phyloP scores from a whole-genome alignment of 2,888 invertebrate species.

The Diachrysia chrysitis region DNA sequence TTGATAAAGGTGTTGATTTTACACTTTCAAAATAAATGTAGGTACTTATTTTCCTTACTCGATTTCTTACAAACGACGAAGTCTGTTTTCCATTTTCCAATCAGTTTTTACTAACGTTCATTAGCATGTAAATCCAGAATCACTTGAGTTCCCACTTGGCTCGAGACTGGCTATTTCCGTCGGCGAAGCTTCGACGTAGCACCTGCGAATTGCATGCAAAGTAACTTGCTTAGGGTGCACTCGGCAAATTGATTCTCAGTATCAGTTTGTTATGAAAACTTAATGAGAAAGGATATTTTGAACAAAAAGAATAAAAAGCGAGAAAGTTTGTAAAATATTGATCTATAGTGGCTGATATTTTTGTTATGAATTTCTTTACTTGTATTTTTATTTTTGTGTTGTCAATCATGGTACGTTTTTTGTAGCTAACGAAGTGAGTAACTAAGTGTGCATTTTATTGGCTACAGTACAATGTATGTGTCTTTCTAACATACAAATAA shows the following conservation, averaged over 20 bases:
- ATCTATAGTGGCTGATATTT: too few relatives aligned
- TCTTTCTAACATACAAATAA: too few relatives aligned
- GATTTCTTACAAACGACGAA: background rate
- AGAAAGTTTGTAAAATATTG: background rate
- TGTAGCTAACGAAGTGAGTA: too few relatives aligned
- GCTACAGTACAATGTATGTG: too few relatives aligned
- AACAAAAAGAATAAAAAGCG: background rate
- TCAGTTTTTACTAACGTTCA: background rate
- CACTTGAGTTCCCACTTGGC: background rate
- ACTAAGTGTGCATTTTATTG: too few relatives aligned
- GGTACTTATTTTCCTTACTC: background rate
- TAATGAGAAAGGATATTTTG: background rate
- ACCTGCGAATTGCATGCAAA: slow-evolving; percentile 22
- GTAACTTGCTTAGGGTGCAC: slow-evolving; percentile 1
- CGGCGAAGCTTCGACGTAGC: background rate
- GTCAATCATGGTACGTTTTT: too few relatives aligned
- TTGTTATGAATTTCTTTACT: too few relatives aligned
- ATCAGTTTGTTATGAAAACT: background rate
- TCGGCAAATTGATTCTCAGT: background rate
- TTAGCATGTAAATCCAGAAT: background rate
- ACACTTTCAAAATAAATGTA: too few relatives aligned
- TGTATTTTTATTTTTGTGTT: too few relatives aligned
- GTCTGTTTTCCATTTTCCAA: background rate
- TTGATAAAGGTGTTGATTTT: too few relatives aligned
- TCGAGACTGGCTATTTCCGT: slow-evolving; percentile 23